phyloP scores from a whole-genome alignment of 2,888 invertebrate genomes.

The Ormia ochracea region DNA sequence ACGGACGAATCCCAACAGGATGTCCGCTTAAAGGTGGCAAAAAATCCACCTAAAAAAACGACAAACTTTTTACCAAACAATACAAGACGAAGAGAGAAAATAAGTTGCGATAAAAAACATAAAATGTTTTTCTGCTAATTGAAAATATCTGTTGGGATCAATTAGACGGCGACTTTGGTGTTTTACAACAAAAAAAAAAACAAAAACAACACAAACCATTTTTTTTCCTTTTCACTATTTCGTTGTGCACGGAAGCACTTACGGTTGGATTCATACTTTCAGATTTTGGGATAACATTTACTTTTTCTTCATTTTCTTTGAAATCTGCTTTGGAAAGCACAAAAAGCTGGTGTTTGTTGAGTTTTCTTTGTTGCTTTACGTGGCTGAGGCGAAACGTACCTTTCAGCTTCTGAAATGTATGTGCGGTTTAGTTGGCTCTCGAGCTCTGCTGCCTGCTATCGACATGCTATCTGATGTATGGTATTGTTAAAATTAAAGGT shows the following conservation, averaged over 20 bases:
- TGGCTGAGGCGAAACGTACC: constrained; percentile 50
- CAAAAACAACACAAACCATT: too few relatives aligned
- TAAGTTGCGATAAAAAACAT: constrained; percentile 57
- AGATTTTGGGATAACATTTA: constrained; percentile 54
- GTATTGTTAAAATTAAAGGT: constrained; percentile 53
- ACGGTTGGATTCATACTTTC: constrained; percentile 51
- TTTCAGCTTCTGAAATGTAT: constrained; percentile 45
- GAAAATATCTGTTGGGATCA: constrained; percentile 77
- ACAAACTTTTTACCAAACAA: constrained; percentile 51
- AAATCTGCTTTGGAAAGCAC: constrained; percentile 20
- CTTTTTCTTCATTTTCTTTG: constrained; percentile 9
- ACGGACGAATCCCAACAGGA: constrained; percentile 68
- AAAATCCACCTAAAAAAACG: constrained; percentile 60
- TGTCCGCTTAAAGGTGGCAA: constrained; percentile 71
- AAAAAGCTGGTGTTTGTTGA: constrained; percentile 1
- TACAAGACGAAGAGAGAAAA: constrained; percentile 64
- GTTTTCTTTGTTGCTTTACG: constrained; percentile 14
- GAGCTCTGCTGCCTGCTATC: constrained; percentile 37
- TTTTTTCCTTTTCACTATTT: constrained; percentile 1
- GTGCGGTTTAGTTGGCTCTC: constrained; percentile 43
- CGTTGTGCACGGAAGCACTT: constrained; percentile 56
- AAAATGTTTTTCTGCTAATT: constrained; percentile 76
- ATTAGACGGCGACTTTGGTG: constrained; percentile 69
- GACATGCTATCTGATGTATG: constrained; percentile 58
- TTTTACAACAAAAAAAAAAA: constrained; percentile 57